Evolutionary conservation across 1,140 invertebrate genomes (phyloP).

Genomic region (Eumaeus atala): DNA sequence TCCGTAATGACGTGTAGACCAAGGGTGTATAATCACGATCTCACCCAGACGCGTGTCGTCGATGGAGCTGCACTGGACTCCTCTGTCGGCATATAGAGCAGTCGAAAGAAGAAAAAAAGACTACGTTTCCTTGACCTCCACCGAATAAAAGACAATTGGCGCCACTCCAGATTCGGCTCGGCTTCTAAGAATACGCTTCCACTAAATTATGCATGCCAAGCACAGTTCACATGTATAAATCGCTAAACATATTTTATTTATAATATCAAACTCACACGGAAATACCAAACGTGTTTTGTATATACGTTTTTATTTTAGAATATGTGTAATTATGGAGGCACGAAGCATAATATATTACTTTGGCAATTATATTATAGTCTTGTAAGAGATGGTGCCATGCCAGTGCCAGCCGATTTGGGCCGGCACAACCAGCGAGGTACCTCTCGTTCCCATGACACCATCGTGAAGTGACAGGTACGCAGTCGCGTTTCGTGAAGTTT

Average conservation of each 20-base stretch:
- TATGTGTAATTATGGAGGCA: not conserved
- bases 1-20: slow-evolving; percentile 37
- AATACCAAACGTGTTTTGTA: not conserved
- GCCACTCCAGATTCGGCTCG: slow-evolving; percentile 42
- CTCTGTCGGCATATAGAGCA: too few species aligned
- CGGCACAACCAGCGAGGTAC: too few species aligned
- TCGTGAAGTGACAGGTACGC: too few species aligned
- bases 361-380: not conserved
- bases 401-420: too few species aligned
- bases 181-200: slow-evolving; percentile 47
- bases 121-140: slow-evolving; percentile 26
- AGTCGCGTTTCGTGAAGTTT: too few species aligned
- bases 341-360: not conserved
- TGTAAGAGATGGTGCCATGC: too few species aligned
- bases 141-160: slow-evolving; percentile 50
- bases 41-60: too few species aligned
- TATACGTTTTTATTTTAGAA: not conserved
- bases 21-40: too few species aligned
- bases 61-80: too few species aligned
- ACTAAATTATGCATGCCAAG: slow-evolving; percentile 13
- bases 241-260: slow-evolving; percentile 6
- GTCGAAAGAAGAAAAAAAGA: too few species aligned
- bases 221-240: slow-evolving; percentile 7
- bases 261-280: slow-evolving; percentile 7
- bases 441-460: too few species aligned